These are phyloP conservation scores for Echinometra lucunter DNA, from an alignment of 53 echinoderm and acorn worm species.

Conservation along the genomic window DNA sequence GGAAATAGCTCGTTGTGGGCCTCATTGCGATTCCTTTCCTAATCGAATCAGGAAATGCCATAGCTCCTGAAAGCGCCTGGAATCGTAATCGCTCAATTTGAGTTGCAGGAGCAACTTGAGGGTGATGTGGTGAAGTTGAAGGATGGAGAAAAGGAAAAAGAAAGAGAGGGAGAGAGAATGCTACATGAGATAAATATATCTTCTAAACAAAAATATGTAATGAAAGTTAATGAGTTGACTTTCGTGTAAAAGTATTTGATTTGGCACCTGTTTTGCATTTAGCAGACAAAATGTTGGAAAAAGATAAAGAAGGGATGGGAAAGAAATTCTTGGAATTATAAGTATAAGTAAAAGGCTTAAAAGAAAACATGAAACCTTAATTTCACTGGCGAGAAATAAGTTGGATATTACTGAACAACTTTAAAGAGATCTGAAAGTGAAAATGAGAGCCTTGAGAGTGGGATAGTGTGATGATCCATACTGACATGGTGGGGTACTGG, in stretches of 20 bases:
- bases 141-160: not conserved
- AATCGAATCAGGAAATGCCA: slow-evolving; percentile 62
- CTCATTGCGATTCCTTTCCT: slow-evolving; percentile 64
- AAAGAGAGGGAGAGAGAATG: not conserved
- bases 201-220: not conserved
- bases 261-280: no score
- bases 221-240: no score
- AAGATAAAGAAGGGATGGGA: no score
- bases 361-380: not conserved
- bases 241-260: no score
- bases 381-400: not conserved
- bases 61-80: slow-evolving; percentile 46
- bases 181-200: not conserved
- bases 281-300: not conserved
- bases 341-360: not conserved
- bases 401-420: no score
- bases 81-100: slow-evolving; percentile 64
- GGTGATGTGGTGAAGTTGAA: not conserved
- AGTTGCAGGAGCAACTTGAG: slow-evolving; percentile 18
- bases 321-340: no score
- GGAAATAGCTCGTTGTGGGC: slow-evolving; percentile 51
- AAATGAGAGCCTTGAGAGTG: no score
- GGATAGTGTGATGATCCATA: no score
- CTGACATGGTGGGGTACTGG: no score
- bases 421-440: no score